These are phyloP conservation scores for Cephus pulcher DNA, from an alignment of 2,888 invertebrate species.

Conservation along the genomic window DNA sequence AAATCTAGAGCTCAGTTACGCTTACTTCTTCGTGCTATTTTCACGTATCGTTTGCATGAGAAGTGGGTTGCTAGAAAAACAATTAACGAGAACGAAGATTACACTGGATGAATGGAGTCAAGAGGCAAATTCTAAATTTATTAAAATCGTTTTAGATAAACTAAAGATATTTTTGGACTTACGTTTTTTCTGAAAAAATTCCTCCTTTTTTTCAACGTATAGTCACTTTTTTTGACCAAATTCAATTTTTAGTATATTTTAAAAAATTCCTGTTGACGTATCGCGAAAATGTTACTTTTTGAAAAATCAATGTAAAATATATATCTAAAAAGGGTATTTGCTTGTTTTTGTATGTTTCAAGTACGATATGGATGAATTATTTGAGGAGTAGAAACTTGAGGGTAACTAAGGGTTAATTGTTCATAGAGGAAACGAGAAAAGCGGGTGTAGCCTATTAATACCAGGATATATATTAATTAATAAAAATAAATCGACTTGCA, in stretches of 20 bases:
- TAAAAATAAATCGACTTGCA: slow-evolving; percentile 50
- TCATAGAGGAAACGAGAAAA: slow-evolving; percentile 1
- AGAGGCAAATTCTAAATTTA: not conserved
- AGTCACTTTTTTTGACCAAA: too few relatives aligned
- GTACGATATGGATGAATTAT: not conserved
- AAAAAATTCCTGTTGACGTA: too few relatives aligned
- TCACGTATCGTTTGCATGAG: not conserved
- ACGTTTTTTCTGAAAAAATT: not conserved
- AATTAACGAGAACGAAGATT: not conserved
- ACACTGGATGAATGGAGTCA: not conserved
- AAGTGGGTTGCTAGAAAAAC: not conserved
- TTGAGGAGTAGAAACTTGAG: not conserved
- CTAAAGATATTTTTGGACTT: not conserved
- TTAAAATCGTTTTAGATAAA: not conserved
- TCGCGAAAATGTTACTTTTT: not conserved
- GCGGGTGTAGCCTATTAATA: slow-evolving; percentile 46
- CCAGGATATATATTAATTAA: slow-evolving; percentile 50
- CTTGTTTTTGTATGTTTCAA: not conserved
- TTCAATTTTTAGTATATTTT: too few relatives aligned
- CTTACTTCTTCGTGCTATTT: not conserved
- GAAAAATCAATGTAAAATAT: not conserved
- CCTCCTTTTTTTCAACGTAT: not conserved
- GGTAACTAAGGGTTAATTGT: not conserved
- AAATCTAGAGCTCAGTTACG: not conserved
- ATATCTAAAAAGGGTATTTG: not conserved